A percentile compares a stretch with the other conserved stretches of the same genome.
Evolutionary conservation across 2,797 vertebrate genomes (phyloP).

Genomic region (Trachurus trachurus): DNA sequence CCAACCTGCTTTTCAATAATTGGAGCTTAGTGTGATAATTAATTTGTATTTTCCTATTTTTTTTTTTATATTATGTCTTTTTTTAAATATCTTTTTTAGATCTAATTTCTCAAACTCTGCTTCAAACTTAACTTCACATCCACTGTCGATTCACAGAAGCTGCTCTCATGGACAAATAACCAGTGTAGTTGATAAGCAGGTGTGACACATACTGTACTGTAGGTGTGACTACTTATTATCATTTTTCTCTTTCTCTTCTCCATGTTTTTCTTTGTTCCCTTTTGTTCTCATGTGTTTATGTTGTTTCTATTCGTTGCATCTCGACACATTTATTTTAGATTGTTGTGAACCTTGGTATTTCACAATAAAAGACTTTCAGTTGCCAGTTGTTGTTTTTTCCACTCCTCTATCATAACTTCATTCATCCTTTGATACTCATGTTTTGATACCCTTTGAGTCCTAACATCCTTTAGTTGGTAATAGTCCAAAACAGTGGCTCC

Average conservation of each 20-base stretch:
- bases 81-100: conserved; percentile 9
- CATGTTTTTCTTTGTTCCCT: not conserved
- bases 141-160: conserved; percentile 59
- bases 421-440: too few relatives aligned
- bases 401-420: too few relatives aligned
- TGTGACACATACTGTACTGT: conserved; percentile 64
- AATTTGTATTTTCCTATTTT: too few relatives aligned
- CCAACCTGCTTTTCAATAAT: conserved; percentile 45
- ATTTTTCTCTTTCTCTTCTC: not conserved
- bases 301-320: not conserved
- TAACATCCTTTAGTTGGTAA: too few relatives aligned
- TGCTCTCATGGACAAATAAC: conserved; percentile 68
- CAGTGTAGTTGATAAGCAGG: conserved; percentile 72
- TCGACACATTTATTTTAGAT: too few relatives aligned
- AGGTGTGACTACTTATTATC: too few relatives aligned
- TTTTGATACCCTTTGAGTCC: too few relatives aligned
- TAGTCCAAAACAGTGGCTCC: too few relatives aligned
- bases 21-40: not conserved
- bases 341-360: too few relatives aligned
- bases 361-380: too few relatives aligned
- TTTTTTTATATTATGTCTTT: conserved; percentile 1
- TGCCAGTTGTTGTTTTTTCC: too few relatives aligned
- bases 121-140: too few relatives aligned
- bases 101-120: conserved; percentile 38
- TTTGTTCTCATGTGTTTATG: not conserved